These are phyloP conservation scores for Cryptoleucopteryx plumbea DNA, from an alignment of 2,113 vertebrate species.

Conservation along the genomic window DNA sequence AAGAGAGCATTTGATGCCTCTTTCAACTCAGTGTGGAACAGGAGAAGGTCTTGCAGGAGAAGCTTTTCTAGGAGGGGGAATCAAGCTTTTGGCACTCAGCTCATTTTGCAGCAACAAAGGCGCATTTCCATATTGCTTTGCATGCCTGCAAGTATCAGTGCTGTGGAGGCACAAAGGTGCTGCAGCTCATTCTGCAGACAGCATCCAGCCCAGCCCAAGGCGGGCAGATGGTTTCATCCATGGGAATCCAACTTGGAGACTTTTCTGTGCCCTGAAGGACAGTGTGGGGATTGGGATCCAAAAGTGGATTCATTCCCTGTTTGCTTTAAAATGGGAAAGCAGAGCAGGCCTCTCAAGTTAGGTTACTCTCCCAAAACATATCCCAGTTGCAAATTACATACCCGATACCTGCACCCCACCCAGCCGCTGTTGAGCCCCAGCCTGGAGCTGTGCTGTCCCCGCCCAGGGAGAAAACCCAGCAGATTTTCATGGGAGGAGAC, in stretches of 20 bases:
- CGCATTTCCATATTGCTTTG: neutral
- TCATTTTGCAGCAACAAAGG: neutral
- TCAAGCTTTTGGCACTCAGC: neutral
- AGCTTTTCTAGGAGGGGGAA: neutral
- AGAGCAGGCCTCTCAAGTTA: neutral
- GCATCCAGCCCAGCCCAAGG: neutral
- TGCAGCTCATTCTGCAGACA: neutral
- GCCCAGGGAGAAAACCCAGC: neutral
- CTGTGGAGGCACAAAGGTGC: neutral
- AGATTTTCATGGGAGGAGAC: neutral
- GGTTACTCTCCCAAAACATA: neutral
- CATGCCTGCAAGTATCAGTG: neutral
- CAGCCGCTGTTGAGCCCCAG: neutral
- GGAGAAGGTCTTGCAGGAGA: neutral
- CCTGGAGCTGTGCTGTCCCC: neutral
- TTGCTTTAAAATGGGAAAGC: neutral
- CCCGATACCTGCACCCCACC: neutral
- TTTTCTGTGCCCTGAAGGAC: neutral
- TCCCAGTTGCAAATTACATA: neutral
- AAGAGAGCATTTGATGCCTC: neutral
- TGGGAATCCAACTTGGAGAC: neutral
- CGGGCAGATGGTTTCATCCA: neutral
- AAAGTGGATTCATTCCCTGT: neutral
- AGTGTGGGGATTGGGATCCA: neutral
- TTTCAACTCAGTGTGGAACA: neutral